Percentiles rank a stretch among this genome's conserved stretches.
These are phyloP conservation scores for Lethrus apterus DNA, from an alignment of 1,140 invertebrate genomes.

Conservation along the genomic window DNA sequence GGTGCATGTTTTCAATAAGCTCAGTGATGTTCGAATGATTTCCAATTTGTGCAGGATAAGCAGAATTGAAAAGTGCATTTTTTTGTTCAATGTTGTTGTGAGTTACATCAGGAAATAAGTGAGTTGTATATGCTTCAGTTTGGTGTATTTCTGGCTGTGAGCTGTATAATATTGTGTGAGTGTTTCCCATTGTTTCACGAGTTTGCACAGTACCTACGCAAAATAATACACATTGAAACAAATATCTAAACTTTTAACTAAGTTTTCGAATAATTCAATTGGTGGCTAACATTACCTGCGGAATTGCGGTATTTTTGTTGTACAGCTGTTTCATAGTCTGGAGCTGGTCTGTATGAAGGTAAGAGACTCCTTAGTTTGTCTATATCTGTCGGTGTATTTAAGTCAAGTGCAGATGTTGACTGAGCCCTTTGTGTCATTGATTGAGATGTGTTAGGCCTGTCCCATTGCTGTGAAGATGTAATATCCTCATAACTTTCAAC, in stretches of 20 bases:
- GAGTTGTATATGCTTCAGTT: slow-evolving; percentile 31
- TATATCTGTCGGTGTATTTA: slow-evolving; percentile 49
- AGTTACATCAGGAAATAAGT: slow-evolving; percentile 54
- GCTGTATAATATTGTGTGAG: slow-evolving; percentile 45
- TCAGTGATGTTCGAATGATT: slow-evolving; percentile 34
- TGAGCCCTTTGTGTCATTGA: slow-evolving; percentile 49
- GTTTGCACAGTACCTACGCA: slow-evolving; percentile 25
- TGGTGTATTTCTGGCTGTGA: slow-evolving; percentile 59
- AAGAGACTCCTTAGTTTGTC: slow-evolving; percentile 59
- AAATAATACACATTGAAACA: no score
- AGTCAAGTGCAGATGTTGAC: slow-evolving; percentile 62
- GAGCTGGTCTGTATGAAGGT: slow-evolving; percentile 84
- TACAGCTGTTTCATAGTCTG: slow-evolving; percentile 90
- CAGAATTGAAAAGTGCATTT: slow-evolving; percentile 26
- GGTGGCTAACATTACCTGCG: slow-evolving; percentile 40
- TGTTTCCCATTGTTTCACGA: slow-evolving; percentile 32
- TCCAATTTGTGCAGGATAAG: slow-evolving; percentile 31
- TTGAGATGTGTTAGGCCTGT: slow-evolving; percentile 20
- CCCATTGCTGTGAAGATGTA: slow-evolving; percentile 28
- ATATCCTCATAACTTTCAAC: slow-evolving; percentile 39
- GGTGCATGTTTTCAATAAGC: slow-evolving; percentile 47
- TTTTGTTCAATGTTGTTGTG: slow-evolving; percentile 45
- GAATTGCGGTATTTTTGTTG: slow-evolving; percentile 65
- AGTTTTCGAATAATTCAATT: no score
- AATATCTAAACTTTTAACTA: no score